Conservation (phyloP, 2,888 invertebrate genomes). For the Zhuqinia jingwanae region DNA sequence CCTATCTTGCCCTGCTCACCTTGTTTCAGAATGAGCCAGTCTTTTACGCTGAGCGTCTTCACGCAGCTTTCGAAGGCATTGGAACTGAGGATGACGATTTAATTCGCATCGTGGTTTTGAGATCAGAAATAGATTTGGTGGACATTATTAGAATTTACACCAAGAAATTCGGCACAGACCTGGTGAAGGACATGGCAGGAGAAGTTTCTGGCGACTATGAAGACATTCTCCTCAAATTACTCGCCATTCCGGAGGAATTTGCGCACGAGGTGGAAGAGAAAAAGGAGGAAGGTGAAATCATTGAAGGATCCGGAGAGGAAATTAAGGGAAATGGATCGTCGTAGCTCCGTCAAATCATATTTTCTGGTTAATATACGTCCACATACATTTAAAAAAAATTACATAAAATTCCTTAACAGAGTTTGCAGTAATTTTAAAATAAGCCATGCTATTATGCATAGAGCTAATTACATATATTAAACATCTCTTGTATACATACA, state of each 20-base stretch:
- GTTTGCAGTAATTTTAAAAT: no score
- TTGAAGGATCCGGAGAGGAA: no score
- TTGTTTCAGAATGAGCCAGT: neutral
- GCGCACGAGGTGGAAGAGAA: neutral
- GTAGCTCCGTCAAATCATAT: no score
- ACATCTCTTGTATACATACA: no score
- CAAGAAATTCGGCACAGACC: constrained; percentile 80
- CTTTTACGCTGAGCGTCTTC: constrained; percentile 79
- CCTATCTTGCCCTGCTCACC: constrained; percentile 5
- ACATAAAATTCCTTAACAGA: no score
- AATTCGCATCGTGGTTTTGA: constrained; percentile 81
- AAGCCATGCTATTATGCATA: no score
- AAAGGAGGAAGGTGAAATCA: neutral
- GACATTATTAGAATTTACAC: constrained; percentile 81
- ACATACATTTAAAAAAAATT: no score
- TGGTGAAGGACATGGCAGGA: constrained; percentile 80
- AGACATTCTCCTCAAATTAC: constrained; percentile 79
- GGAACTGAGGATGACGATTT: constrained; percentile 81
- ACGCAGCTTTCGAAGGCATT: constrained; percentile 81
- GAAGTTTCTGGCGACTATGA: constrained; percentile 81
- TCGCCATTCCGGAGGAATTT: constrained; percentile 45
- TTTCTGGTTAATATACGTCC: no score
- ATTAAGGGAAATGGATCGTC: no score
- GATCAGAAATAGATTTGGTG: constrained; percentile 80
- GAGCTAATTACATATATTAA: no score